Conservation (phyloP, 1,140 invertebrate genomes). For the Caenorhabditis inopinata region DNA sequence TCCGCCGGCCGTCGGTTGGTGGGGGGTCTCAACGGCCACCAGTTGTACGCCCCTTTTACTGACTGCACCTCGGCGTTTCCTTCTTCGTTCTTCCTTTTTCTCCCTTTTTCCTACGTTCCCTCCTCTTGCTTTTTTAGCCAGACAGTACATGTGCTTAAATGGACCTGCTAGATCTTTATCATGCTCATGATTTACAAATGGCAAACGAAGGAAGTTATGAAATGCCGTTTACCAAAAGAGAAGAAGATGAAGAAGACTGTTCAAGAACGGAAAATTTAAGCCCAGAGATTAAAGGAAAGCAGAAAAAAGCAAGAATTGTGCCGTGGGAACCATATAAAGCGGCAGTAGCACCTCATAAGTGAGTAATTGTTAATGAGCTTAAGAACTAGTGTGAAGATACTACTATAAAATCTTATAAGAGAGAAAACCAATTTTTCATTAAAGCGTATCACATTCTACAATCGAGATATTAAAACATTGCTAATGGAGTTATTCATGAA, state of each 20-base stretch:
- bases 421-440: too few species aligned
- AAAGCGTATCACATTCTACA: too few species aligned
- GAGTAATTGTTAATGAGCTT: background rate
- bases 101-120: background rate
- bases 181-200: constrained; percentile 17
- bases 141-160: background rate
- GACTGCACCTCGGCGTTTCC: background rate
- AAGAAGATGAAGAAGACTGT: background rate
- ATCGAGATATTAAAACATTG: too few species aligned
- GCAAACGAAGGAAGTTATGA: background rate
- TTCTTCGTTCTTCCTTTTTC: background rate
- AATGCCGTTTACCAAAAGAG: background rate
- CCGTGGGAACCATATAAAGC: constrained; percentile 36
- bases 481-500: too few species aligned
- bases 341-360: background rate
- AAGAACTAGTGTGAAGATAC: too few species aligned
- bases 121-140: background rate
- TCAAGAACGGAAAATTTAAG: background rate
- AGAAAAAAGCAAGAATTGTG: constrained; percentile 6
- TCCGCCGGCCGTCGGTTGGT: background rate
- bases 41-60: background rate
- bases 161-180: constrained; percentile 28
- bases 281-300: background rate
- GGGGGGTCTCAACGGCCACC: background rate
- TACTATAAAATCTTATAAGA: too few species aligned